These are phyloP conservation scores for Wasmannia auropunctata DNA, from an alignment of 1,140 invertebrate species.

Conservation along the genomic window DNA sequence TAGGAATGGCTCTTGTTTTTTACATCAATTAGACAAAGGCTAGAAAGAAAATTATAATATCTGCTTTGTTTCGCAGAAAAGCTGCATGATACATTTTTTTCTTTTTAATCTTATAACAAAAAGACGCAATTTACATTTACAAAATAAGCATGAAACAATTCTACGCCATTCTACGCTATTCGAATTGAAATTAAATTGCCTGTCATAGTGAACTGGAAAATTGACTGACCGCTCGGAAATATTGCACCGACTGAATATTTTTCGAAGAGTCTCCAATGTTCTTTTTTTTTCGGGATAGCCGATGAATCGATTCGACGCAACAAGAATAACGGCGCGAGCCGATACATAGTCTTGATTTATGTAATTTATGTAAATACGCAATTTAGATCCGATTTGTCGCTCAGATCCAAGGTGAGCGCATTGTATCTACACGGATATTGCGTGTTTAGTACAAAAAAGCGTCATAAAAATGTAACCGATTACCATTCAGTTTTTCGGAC, in stretches of 20 bases:
- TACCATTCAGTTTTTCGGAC: neutral
- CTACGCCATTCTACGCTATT: neutral
- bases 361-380: slow-evolving; percentile 33
- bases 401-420: slow-evolving; percentile 24
- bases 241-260: neutral
- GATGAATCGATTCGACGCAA: neutral
- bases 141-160: neutral
- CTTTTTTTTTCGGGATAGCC: neutral
- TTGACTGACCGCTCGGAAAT: neutral
- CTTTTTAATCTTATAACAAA: neutral
- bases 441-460: neutral
- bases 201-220: neutral
- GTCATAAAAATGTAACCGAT: neutral
- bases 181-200: neutral
- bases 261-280: neutral
- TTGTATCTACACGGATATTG: slow-evolving; percentile 9
- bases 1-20: neutral
- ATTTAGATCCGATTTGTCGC: slow-evolving; percentile 22
- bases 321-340: neutral
- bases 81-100: neutral
- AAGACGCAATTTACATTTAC: neutral
- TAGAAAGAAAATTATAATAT: neutral
- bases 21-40: neutral
- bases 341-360: slow-evolving; percentile 21
- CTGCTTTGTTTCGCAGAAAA: neutral